Conservation (phyloP, 2,888 invertebrate species). For the Iselma pallidipennis region DNA sequence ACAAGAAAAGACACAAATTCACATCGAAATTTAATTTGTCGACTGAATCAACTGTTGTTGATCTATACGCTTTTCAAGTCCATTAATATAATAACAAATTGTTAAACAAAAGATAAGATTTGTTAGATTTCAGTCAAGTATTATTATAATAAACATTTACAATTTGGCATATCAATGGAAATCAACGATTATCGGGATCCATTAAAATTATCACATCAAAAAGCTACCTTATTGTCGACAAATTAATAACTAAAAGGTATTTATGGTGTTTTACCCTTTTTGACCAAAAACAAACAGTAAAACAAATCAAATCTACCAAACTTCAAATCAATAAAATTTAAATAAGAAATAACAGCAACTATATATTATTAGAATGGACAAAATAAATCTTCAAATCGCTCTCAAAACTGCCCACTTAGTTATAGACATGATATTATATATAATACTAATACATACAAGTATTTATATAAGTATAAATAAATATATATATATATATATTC, state of each 20-base stretch:
- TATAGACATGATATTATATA: background rate
- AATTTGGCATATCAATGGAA: no score
- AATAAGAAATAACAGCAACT: no score
- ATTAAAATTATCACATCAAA: background rate
- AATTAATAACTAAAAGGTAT: no score
- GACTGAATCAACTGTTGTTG: background rate
- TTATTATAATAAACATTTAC: no score
- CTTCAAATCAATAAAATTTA: background rate
- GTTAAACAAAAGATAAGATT: background rate
- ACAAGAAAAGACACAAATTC: background rate
- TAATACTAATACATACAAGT: no score
- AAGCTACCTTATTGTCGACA: no score
- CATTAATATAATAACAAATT: background rate
- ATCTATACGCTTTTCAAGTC: background rate
- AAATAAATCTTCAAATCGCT: no score
- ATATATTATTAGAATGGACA: no score
- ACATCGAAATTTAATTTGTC: background rate
- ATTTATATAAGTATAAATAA: background rate
- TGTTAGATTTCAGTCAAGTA: background rate
- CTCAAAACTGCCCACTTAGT: slow-evolving; percentile 9
- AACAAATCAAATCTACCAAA: background rate
- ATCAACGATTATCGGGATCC: background rate
- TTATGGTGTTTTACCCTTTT: no score
- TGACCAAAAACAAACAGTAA: background rate
- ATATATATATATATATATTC: background rate